These are phyloP conservation scores for Platichthys stellatus DNA, from an alignment of 2,113 vertebrate genomes.

Conservation along the genomic window DNA sequence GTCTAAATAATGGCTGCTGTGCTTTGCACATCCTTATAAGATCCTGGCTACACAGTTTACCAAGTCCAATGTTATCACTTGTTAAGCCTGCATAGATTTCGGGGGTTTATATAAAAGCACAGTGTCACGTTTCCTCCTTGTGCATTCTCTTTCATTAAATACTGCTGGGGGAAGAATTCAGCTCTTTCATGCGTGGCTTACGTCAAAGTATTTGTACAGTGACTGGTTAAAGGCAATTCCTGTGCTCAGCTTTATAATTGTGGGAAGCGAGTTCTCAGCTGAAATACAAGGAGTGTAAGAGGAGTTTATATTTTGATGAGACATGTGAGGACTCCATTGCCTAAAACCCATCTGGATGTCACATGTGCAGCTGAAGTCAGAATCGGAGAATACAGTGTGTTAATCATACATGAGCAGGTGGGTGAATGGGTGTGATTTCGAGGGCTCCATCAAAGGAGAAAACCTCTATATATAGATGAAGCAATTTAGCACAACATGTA, in stretches of 20 bases:
- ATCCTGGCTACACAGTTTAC: slow-evolving; percentile 56
- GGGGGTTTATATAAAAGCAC: slow-evolving; percentile 44
- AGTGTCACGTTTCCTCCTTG: slow-evolving; percentile 54
- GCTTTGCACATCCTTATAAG: slow-evolving; percentile 50
- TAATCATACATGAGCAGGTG: slow-evolving; percentile 6
- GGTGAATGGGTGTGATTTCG: not conserved
- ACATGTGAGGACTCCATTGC: slow-evolving; percentile 47
- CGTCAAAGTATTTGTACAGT: slow-evolving; percentile 55
- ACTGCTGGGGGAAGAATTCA: slow-evolving; percentile 31
- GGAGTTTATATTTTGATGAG: slow-evolving; percentile 65
- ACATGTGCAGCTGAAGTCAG: slow-evolving; percentile 16
- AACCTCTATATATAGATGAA: slow-evolving; percentile 8
- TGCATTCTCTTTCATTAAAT: slow-evolving; percentile 56
- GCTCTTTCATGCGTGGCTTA: slow-evolving; percentile 58
- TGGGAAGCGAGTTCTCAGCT: slow-evolving; percentile 45
- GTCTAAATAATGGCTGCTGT: slow-evolving; percentile 61
- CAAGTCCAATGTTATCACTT: slow-evolving; percentile 56
- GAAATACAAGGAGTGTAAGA: slow-evolving; percentile 53
- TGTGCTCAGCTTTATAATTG: slow-evolving; percentile 46
- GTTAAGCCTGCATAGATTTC: slow-evolving; percentile 53
- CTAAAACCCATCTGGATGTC: slow-evolving; percentile 35
- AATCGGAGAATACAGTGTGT: slow-evolving; percentile 10
- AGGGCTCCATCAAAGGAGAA: slow-evolving; percentile 14
- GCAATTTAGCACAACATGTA: not conserved
- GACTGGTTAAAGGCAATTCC: slow-evolving; percentile 63